Evolutionary conservation across 2,113 vertebrate species (phyloP).

Genomic region (Trochalopteron elliotii): DNA sequence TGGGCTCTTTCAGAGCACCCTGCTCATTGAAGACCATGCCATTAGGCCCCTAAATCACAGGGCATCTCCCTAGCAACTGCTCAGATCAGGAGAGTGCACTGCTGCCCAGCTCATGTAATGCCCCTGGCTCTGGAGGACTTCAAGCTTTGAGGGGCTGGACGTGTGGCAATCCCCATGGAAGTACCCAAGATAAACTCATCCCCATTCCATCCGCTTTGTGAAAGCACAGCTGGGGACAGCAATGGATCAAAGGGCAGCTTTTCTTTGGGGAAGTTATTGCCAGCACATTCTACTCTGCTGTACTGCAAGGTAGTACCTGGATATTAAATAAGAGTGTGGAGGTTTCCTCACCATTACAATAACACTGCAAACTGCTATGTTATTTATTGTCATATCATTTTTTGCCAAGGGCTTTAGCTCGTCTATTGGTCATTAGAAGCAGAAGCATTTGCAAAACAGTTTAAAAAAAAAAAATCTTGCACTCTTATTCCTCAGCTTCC

Average conservation of each 20-base stretch:
- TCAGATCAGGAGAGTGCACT: slow-evolving; percentile 1
- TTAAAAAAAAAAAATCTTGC: not conserved
- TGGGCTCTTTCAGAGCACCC: not conserved
- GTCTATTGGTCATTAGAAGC: slow-evolving; percentile 15
- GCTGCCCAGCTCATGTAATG: slow-evolving; percentile 15
- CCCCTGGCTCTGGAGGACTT: slow-evolving; percentile 10
- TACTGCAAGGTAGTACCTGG: not conserved
- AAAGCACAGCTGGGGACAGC: not conserved
- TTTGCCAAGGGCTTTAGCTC: slow-evolving; percentile 31
- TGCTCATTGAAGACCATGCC: not conserved
- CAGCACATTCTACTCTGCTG: not conserved
- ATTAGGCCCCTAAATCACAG: not conserved
- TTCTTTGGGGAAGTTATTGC: not conserved
- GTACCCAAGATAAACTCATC: not conserved
- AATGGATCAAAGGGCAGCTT: not conserved
- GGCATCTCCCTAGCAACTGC: not conserved
- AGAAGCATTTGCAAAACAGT: slow-evolving; percentile 31
- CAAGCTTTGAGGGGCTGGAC: slow-evolving; percentile 19
- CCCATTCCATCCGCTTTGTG: not conserved
- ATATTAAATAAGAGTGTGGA: slow-evolving; percentile 7
- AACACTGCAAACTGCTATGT: slow-evolving; percentile 7
- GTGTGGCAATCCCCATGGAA: not conserved
- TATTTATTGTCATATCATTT: slow-evolving; percentile 45
- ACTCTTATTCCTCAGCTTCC: slow-evolving; percentile 5
- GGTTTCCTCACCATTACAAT: slow-evolving; percentile 13